These are phyloP conservation scores for Pterocles gutturalis DNA, from an alignment of 2,113 vertebrate genomes.

Conservation along the genomic window DNA sequence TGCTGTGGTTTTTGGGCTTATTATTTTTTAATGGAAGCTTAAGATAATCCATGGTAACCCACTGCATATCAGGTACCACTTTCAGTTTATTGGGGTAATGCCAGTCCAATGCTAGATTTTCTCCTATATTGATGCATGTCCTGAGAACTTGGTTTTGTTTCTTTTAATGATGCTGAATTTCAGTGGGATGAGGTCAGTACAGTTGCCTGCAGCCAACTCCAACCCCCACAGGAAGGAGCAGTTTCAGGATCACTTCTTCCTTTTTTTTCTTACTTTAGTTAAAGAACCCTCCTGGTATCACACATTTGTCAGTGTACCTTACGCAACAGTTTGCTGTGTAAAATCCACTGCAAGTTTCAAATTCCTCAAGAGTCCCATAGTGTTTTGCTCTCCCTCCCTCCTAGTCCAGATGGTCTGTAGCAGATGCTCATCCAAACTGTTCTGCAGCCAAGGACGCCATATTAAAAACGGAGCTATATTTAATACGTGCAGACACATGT, in stretches of 20 bases:
- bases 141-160: background rate
- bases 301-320: background rate
- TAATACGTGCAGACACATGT: background rate
- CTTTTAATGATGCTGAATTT: background rate
- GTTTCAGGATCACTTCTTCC: constrained; percentile 22
- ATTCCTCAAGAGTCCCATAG: constrained; percentile 6
- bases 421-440: constrained; percentile 40
- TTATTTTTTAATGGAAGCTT: background rate
- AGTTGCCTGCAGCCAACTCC: background rate
- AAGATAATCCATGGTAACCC: background rate
- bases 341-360: constrained; percentile 13
- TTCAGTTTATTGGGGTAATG: background rate
- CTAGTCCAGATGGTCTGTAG: constrained; percentile 48
- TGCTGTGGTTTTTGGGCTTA: background rate
- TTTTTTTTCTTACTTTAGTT: background rate
- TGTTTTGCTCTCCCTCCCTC: background rate
- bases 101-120: background rate
- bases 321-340: background rate
- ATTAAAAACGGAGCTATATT: constrained; percentile 32
- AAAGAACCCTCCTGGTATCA: background rate
- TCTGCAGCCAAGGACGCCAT: fast-evolving
- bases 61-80: background rate
- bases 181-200: background rate
- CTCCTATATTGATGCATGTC: background rate
- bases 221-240: background rate